Evolutionary conservation across 2,888 invertebrate species (phyloP), one percentile per base, ranked within the genome.

Genomic region (Protonemura montana): DNA sequence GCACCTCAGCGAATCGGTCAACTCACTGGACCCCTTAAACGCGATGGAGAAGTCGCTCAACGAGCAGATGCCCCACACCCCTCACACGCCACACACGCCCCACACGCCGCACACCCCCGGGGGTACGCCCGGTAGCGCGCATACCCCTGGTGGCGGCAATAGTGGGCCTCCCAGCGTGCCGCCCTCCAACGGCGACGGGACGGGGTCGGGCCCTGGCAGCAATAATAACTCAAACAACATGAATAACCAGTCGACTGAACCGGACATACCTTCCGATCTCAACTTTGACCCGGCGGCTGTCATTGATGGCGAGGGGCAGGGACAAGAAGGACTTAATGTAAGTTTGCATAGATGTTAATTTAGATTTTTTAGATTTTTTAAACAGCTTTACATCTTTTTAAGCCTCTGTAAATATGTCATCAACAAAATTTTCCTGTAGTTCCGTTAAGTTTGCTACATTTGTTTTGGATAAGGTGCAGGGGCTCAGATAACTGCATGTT

Each of bases 241-340:
- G 88, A 90, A 89, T 87, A 89, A 88, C 86, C 84, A 88, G 35
- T 87, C 89, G 2, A 88, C 94, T 86, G 94, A 96, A 89, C 95
- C 95, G 89, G 96, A 96, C 92, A 94, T 97, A 90, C 97, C 97
- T 88, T 96, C 96, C 86, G 97, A 97, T 92, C 94, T 98, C 90
- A 97, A 97, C 92, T 98, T 98, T 91, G 98, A 98, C 92, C 98
- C 98, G 76, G 96, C 97, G 88, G 96, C 97, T 88, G 97, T 97
- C 89, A 98, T 98, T 90, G 98, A 97, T 90, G 97, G 97, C 87
- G 98, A 98, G 92, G 97, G 97, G 89, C 96, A 96, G 88, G 94
- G 94, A 78, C 95, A 96, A 90, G 97, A 98, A 92, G 95, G 95
- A 89, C 94, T 98, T 89, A 98, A 98, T 93, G 98, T 98, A 93